Base-by-base conservation (phyloP, 2,113 vertebrate species). In the Carettochelys insculpta region DNA sequence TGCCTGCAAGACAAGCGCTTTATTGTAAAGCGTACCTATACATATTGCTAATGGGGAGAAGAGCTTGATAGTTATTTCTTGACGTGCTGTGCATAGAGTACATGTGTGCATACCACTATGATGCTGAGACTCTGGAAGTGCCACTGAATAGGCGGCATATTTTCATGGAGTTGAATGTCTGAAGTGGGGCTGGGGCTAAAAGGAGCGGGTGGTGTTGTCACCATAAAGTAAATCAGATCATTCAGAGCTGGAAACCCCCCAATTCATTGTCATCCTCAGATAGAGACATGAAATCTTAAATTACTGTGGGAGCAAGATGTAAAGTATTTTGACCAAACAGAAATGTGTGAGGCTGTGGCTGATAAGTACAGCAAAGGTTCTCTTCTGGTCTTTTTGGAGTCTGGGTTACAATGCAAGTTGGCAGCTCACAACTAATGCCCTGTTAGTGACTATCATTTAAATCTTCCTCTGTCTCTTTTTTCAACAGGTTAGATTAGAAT, bases 191-290 rank as follows among this genome's bases (percentile, higher is more conserved):
- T 34, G 65, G 83, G 83, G 17, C 82, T 91, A 83, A 90, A 93
- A 95, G 76, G 45, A 90, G 78, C 29, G 80, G 80, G 54, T 51
- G 73, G 47, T 89, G 86, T 78, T 89, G 91, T 93, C 87, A 95
- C 89, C 87, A 81, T 56, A 31, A 79, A 76, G 90, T 94, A 97
- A 97, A 96, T 92, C 94, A 92, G 31, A 76, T 78, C n/a, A 92
- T 85, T 41, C 76, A 90, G 91, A 86, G 61, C 79, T 94, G 85
- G 81, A 91, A 91, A 91, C 41, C 58, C n/a, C 91, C 89, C 92
- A 91, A 92, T 95, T 85, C 58, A 50, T 95, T 89, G 86, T 92
- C 93, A 90, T 91, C 90, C 92, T 71, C 61, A 86, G 88, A 56
- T 47, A 82, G 52, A 56, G 43, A 83, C 19, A 38, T 82, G 54